Conservation (phyloP, 2,113 vertebrate species). For the Ifrita kowaldi region DNA sequence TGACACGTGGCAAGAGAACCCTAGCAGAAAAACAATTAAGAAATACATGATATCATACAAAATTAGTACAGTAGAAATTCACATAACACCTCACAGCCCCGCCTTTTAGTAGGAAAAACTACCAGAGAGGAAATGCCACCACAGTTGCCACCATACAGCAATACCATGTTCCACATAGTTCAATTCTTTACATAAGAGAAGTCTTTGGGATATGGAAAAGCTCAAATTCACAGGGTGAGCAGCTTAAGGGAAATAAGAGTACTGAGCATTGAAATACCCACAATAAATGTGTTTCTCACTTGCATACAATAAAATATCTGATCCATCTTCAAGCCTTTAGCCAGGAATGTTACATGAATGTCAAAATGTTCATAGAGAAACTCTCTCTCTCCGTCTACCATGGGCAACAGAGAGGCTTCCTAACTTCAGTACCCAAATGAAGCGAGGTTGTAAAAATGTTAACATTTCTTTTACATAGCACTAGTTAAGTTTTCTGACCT, state of each 20-base stretch:
- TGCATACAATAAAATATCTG: not conserved
- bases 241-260: not conserved
- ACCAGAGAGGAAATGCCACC: not conserved
- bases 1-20: conserved; percentile 97
- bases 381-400: not conserved
- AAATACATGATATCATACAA: not conserved
- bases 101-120: not conserved
- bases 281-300: not conserved
- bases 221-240: not conserved
- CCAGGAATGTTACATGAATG: not conserved
- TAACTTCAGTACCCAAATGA: not conserved
- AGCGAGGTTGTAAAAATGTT: not conserved
- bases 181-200: fast-evolving
- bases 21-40: conserved; percentile 62
- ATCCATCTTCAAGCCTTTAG: not conserved
- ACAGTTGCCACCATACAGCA: not conserved
- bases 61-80: not conserved
- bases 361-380: not conserved
- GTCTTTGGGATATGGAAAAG: not conserved
- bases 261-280: not conserved
- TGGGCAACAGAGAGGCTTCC: not conserved
- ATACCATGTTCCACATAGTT: not conserved
- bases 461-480: not conserved
- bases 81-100: not conserved
- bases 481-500: not conserved